phyloP scores from a whole-genome alignment of 2,113 vertebrate genomes.

The Saguinus midas region DNA sequence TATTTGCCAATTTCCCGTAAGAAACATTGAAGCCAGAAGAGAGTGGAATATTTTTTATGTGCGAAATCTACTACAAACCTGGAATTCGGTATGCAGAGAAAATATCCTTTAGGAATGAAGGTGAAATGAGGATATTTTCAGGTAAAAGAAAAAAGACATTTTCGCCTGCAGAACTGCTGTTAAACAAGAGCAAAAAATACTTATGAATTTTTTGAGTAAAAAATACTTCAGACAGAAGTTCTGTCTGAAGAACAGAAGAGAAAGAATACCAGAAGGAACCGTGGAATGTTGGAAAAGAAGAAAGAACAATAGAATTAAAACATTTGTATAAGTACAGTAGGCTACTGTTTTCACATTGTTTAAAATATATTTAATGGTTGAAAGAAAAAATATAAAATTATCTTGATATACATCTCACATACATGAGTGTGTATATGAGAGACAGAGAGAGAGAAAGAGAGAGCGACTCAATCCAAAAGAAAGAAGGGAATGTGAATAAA shows the following conservation, averaged over 20 bases:
- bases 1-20: background rate
- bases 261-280: background rate
- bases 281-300: background rate
- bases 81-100: background rate
- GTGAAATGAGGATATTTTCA: slow-evolving; percentile 21
- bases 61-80: background rate
- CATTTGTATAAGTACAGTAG: background rate
- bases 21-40: background rate
- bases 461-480: background rate
- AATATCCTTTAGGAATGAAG: background rate
- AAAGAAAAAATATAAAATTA: background rate
- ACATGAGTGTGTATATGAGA: background rate
- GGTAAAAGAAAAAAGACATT: background rate
- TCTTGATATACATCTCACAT: background rate
- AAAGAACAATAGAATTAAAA: slow-evolving; percentile 27
- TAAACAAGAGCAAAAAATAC: background rate
- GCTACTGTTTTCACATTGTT: background rate
- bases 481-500: background rate
- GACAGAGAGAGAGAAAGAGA: background rate
- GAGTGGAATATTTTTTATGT: background rate
- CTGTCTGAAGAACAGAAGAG: no score
- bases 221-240: background rate
- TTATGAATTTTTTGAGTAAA: background rate
- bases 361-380: background rate
- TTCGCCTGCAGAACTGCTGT: background rate